Conservation (phyloP, 2,113 vertebrate genomes). For the Apaloderma vittatum region DNA sequence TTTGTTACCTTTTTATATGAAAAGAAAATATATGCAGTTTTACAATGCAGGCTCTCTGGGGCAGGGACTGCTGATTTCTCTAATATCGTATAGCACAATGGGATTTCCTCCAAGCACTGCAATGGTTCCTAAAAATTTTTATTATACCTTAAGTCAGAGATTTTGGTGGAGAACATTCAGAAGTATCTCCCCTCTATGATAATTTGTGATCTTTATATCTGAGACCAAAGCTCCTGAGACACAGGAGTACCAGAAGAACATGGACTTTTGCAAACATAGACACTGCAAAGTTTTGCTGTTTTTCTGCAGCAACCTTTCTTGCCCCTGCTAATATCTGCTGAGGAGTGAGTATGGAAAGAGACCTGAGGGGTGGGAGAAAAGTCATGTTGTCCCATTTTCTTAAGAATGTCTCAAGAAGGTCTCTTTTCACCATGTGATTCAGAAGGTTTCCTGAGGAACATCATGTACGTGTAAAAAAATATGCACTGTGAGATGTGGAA, state of each 20-base stretch:
- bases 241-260: neutral
- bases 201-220: neutral
- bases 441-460: neutral
- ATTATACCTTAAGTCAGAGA: neutral
- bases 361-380: neutral
- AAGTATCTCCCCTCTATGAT: neutral
- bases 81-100: neutral
- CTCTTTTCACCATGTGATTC: neutral
- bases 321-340: neutral
- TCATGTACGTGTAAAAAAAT: rapidly evolving
- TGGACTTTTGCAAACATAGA: neutral
- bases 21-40: neutral
- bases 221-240: neutral
- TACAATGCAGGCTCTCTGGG: neutral
- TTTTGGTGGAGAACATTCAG: neutral
- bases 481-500: rapidly evolving
- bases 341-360: neutral
- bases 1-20: neutral
- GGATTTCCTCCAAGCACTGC: neutral
- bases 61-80: neutral
- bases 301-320: neutral
- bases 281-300: neutral
- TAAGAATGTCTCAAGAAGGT: neutral
- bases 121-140: neutral
- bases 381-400: neutral